Percentiles rank a stretch among this genome's conserved stretches.
phyloP scores from a whole-genome alignment of 1,140 invertebrate genomes.

The Periplaneta americana region DNA sequence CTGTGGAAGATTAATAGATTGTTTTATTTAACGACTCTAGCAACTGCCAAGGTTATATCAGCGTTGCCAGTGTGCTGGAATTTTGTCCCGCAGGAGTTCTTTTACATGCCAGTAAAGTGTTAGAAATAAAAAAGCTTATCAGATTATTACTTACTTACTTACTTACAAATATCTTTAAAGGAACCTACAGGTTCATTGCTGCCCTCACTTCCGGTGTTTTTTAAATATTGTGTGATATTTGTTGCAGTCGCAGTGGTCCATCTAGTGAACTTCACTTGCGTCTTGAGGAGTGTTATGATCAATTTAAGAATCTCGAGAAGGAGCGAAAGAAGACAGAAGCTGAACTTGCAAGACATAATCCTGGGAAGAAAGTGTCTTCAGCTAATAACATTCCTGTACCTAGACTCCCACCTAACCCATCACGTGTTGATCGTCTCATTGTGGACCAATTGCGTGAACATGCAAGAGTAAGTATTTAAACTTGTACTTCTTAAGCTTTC shows the following conservation, averaged over 20 bases:
- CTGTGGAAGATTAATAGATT: too few species aligned
- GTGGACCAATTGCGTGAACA: slow-evolving; percentile 80
- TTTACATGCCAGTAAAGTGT: too few species aligned
- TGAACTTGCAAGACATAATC: slow-evolving; percentile 70
- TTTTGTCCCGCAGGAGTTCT: too few species aligned
- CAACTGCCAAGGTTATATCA: too few species aligned
- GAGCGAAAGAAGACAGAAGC: slow-evolving; percentile 83
- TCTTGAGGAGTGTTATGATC: slow-evolving; percentile 75
- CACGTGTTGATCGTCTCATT: slow-evolving; percentile 73
- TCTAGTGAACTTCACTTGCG: slow-evolving; percentile 64
- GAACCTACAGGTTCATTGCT: too few species aligned
- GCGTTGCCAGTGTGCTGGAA: too few species aligned
- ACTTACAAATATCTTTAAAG: too few species aligned
- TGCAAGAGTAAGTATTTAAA: slow-evolving; percentile 47
- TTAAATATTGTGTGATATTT: neutral
- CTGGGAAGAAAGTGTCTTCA: slow-evolving; percentile 74
- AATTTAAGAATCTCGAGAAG: slow-evolving; percentile 75
- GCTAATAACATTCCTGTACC: slow-evolving; percentile 77
- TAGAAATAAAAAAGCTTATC: too few species aligned
- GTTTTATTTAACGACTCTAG: too few species aligned
- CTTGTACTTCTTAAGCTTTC: too few species aligned
- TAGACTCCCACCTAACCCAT: slow-evolving; percentile 72
- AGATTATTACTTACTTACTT: too few species aligned
- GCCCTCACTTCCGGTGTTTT: too few species aligned
- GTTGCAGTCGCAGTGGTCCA: slow-evolving; percentile 45